Conservation (phyloP, 2,113 vertebrate genomes). For the Ciconia stormi region DNA sequence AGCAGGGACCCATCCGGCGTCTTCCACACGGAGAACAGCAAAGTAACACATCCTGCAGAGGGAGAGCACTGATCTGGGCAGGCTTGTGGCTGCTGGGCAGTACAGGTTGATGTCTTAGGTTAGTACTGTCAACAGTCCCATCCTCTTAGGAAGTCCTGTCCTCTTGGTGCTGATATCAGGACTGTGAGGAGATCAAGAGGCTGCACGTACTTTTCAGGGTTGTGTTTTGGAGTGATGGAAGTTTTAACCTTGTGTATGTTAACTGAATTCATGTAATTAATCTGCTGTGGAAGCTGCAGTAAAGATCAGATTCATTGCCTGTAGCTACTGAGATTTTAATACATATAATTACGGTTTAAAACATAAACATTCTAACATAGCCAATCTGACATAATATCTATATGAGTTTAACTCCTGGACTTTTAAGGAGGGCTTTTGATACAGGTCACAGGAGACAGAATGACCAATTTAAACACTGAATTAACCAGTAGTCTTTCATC, state of each 20-base stretch:
- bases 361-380: background rate
- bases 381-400: background rate
- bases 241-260: background rate
- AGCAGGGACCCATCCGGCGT: background rate
- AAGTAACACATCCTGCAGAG: background rate
- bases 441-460: background rate
- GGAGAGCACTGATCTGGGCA: background rate
- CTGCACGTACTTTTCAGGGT: background rate
- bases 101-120: background rate
- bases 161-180: background rate
- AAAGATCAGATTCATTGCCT: background rate
- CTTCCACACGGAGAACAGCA: background rate
- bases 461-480: background rate
- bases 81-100: background rate
- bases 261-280: background rate
- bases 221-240: background rate
- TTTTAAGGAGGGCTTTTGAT: background rate
- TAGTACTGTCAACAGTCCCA: background rate
- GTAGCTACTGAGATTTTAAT: slow-evolving; percentile 1
- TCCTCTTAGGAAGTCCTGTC: background rate
- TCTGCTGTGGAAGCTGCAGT: background rate
- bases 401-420: background rate
- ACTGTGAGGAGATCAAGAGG: background rate
- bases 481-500: background rate
- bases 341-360: background rate